Base-by-base conservation (phyloP, 92 coral and sea anemone genomes). In the Pocillopora meandrina region DNA sequence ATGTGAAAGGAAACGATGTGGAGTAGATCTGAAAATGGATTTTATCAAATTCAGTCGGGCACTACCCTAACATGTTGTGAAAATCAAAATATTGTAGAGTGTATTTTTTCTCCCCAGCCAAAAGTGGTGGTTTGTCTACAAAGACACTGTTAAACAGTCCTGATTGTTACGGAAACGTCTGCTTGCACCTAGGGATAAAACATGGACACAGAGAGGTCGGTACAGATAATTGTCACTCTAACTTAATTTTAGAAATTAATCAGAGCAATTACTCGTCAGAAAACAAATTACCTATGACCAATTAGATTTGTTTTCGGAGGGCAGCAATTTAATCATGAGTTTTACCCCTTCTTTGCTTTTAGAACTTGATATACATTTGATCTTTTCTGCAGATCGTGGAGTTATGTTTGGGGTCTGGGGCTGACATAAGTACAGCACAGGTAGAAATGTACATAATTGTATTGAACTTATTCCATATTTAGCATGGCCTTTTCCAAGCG, bases 101-200 rank as follows among this genome's bases (percentile, higher is more conserved):
- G 9, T 61, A 59, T 42, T 17, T 60, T 8, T 19, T 61, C 49
- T 65, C 55, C 65, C 8, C 34, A 92, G 95, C 95, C 58, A 90
- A 82, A 71, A n/a, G 62, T 68, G 73, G 66, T 49, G 92, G 89
- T 49, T 65, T 93, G 83, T 86, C 90, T 6, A 62, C 77, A 0
- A 74, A 72, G 18, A 57, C 86, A 5, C 47, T 93, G 20, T 56
- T 91, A 66, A 90, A 93, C 84, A 93, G 90, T n/a, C 74, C 86
- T 16, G 98, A 94, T 65, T 85, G 90, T 71, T 93, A 94, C 75
- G 92, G 95, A 10, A 85, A 94, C 82, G 72, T 92, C 0, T 87
- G 93, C 71, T 57, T 94, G 8, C 98, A 94, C 69, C 73, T 86
- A 78, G 93, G 92, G 1, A 89, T 94, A 35, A 94, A 86, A 65